Percentiles rank a stretch among this genome's conserved stretches.
phyloP scores from a whole-genome alignment of 2,113 vertebrate species.

The Leptobrachium leishanense region DNA sequence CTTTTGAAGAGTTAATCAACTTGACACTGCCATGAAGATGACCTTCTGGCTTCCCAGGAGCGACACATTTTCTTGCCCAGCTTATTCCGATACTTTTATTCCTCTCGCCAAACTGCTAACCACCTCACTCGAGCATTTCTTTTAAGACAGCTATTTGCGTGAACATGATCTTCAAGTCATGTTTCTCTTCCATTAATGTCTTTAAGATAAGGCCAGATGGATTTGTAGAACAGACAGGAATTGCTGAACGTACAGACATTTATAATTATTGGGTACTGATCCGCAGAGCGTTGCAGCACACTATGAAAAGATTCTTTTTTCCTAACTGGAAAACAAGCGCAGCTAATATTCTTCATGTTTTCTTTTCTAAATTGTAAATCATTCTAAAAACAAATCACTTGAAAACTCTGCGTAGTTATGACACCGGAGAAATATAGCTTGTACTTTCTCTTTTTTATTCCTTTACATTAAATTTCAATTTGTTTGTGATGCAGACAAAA shows the following conservation, averaged over 20 bases:
- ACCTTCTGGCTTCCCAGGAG: conserved; percentile 36
- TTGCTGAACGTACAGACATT: conserved; percentile 49
- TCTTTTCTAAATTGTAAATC: conserved; percentile 39
- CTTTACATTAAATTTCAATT: neutral
- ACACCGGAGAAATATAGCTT: neutral
- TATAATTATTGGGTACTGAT: conserved; percentile 49
- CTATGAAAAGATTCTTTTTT: conserved; percentile 19
- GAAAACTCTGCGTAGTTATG: conserved; percentile 3
- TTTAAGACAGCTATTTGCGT: conserved; percentile 46
- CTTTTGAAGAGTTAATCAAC: neutral
- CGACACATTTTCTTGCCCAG: conserved; percentile 32
- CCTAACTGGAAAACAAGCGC: conserved; percentile 34
- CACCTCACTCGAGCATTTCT: conserved; percentile 24
- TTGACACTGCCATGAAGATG: conserved; percentile 32
- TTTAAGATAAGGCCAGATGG: conserved; percentile 48
- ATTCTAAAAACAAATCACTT: conserved; percentile 43
- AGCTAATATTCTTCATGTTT: conserved; percentile 41
- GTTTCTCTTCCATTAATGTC: conserved; percentile 48
- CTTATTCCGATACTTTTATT: conserved; percentile 23
- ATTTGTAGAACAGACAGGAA: conserved; percentile 49
- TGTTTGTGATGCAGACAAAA: conserved; percentile 38
- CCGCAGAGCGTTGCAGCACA: conserved; percentile 32
- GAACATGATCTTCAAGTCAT: conserved; percentile 44
- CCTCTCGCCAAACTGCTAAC: conserved; percentile 37
- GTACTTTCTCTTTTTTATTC: neutral